Conservation (phyloP, 2,113 vertebrate species). For the Gavia stellata region DNA sequence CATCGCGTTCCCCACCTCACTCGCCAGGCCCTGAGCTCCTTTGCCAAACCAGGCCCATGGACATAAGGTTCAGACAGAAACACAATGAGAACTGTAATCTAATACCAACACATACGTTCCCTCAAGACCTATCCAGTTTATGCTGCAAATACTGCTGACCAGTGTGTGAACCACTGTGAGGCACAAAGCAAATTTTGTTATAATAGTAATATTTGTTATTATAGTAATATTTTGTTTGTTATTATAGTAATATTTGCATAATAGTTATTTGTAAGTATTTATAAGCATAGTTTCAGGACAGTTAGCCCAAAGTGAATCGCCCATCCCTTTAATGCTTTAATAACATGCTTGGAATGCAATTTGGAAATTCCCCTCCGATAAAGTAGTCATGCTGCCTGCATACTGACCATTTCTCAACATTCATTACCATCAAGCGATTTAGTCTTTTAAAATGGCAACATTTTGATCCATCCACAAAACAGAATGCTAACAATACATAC, state of each 20-base stretch:
- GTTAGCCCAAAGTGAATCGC: neutral
- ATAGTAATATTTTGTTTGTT: neutral
- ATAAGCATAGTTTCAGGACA: neutral
- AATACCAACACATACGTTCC: neutral
- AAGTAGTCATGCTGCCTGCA: neutral
- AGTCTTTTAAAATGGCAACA: neutral
- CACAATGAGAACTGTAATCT: rapidly evolving
- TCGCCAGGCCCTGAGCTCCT: neutral
- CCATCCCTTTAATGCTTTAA: slow-evolving; percentile 8
- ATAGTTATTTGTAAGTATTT: neutral
- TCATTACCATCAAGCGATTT: neutral
- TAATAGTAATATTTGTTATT: neutral
- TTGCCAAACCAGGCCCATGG: neutral
- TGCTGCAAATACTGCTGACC: neutral
- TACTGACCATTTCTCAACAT: neutral
- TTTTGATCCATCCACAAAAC: neutral
- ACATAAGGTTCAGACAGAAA: neutral
- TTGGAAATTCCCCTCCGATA: neutral
- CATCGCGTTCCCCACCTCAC: neutral
- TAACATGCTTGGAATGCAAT: neutral
- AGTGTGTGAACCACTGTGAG: neutral
- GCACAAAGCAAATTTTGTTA: neutral
- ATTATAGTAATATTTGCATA: neutral
- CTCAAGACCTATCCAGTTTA: neutral
- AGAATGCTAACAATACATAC: neutral